Conservation (phyloP, 1,140 invertebrate species). For the Cotesia typhae region DNA sequence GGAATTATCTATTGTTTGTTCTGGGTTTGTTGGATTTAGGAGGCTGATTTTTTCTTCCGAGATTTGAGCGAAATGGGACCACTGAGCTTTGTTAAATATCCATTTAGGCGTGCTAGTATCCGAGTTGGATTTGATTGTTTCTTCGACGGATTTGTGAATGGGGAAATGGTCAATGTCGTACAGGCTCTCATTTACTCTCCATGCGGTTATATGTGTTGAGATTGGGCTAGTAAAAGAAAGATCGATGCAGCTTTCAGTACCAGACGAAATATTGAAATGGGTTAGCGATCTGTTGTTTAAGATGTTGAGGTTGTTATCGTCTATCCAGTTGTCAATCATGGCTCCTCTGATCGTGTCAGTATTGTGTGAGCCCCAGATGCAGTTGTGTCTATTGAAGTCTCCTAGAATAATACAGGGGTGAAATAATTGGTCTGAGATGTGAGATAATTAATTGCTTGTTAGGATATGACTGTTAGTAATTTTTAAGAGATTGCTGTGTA, state of each 20-base stretch:
- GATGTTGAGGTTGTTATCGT: conserved; percentile 39
- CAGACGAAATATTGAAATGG: conserved; percentile 44
- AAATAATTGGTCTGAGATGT: conserved; percentile 45
- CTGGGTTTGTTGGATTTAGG: too few species aligned
- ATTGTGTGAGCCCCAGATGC: conserved; percentile 47
- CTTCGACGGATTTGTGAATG: conserved; percentile 36
- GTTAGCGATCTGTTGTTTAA: conserved; percentile 44
- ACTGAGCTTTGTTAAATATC: too few species aligned
- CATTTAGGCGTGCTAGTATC: too few species aligned
- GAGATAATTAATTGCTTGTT: conserved; percentile 34
- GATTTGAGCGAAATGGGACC: too few species aligned
- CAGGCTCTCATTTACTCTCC: conserved; percentile 43
- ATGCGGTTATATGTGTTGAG: conserved; percentile 44
- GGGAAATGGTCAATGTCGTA: conserved; percentile 53
- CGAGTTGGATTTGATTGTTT: too few species aligned
- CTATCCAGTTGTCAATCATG: conserved; percentile 43
- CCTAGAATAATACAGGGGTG: conserved; percentile 46
- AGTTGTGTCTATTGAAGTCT: conserved; percentile 54
- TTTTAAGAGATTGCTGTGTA: too few species aligned
- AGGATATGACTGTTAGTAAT: conserved; percentile 38
- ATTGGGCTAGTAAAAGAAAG: conserved; percentile 43
- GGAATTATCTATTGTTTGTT: too few species aligned
- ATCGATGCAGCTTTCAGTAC: conserved; percentile 47
- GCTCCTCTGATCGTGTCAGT: conserved; percentile 46
- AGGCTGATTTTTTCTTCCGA: too few species aligned